Percentiles rank a stretch among this genome's conserved stretches.
Conservation (phyloP, 2,888 invertebrate species). For the Drosophila falleni region DNA sequence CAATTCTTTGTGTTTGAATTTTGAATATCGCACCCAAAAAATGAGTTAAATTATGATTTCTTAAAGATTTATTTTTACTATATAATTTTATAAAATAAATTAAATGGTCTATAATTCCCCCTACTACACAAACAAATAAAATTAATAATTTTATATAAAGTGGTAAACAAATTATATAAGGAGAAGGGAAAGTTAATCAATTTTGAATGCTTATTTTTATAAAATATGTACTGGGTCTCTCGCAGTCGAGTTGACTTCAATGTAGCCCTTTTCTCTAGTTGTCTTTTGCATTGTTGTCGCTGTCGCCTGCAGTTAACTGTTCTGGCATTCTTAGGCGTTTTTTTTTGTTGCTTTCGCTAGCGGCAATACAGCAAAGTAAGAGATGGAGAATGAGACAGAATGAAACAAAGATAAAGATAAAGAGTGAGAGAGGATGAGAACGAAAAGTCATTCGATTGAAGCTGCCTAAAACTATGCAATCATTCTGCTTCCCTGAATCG, state of each 20-base stretch:
- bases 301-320: constrained; percentile 44
- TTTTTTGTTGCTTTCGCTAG: constrained; percentile 5
- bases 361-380: constrained; percentile 4
- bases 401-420: neutral
- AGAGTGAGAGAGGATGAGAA: neutral
- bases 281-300: constrained; percentile 20
- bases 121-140: too few relatives aligned
- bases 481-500: neutral
- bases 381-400: neutral
- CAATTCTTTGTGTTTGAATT: too few relatives aligned
- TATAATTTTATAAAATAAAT: too few relatives aligned
- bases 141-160: too few relatives aligned
- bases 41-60: too few relatives aligned
- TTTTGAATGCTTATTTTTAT: neutral
- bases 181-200: too few relatives aligned
- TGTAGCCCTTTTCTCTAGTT: neutral
- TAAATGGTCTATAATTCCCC: too few relatives aligned
- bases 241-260: neutral
- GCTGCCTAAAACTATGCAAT: constrained; percentile 41
- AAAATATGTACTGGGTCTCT: neutral
- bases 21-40: too few relatives aligned
- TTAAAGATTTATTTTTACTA: too few relatives aligned
- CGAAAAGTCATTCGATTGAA: constrained; percentile 37
- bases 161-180: too few relatives aligned
- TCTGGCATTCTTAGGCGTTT: constrained; percentile 16